Evolutionary conservation across 2,797 vertebrate species (phyloP), one percentile per base, ranked within the genome.

Genomic region (Cirrhinus mrigala): DNA sequence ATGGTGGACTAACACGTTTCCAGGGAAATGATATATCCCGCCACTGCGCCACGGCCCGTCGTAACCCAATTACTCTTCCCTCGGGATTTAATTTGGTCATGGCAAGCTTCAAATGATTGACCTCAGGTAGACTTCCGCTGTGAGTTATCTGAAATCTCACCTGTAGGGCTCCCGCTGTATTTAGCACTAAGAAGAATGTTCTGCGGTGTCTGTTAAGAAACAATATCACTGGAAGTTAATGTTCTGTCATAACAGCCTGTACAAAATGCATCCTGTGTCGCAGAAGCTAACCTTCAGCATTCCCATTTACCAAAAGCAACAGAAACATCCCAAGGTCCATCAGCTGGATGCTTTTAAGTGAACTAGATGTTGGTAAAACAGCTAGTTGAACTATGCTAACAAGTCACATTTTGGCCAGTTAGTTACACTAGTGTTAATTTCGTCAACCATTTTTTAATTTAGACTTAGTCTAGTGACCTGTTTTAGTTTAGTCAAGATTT

Each of bases 1-100:
- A 95, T 94, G 90, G 94, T 93, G 92, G 93, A 95, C 90, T 92
- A 93, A 96, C 93, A 94, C 90, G 90, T 89, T 88, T 88, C 90
- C 60, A 89, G 88, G 92, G 95, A 97, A 95, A 94, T 92, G 90
- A 90, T 92, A 90, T 91, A 90, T 94, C 92, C 90, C 87, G 86
- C 82, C 84, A 87, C 87, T 88, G 87, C 90, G 89, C 90, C 88
- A 89, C 90, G 88, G 90, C 16, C 54, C 27, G 27, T 76, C 88
- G 88, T 93, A 93, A 93, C 92, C 91, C 91, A 93, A 91, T 92
- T 92, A 93, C 87, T 90, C 50, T 79, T 83, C 86, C 81, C 87
- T 87, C 87, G n/a, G 88, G 91, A 92, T 92, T 90, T 92, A 20
- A 92, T 93, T 92, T 92, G 87, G 79, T 78, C 87, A 66, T 66